A percentile compares a stretch with the other conserved stretches of the same genome.
Conservation (phyloP, 2,113 vertebrate genomes). For the Rhinopomastus cyanomelas region DNA sequence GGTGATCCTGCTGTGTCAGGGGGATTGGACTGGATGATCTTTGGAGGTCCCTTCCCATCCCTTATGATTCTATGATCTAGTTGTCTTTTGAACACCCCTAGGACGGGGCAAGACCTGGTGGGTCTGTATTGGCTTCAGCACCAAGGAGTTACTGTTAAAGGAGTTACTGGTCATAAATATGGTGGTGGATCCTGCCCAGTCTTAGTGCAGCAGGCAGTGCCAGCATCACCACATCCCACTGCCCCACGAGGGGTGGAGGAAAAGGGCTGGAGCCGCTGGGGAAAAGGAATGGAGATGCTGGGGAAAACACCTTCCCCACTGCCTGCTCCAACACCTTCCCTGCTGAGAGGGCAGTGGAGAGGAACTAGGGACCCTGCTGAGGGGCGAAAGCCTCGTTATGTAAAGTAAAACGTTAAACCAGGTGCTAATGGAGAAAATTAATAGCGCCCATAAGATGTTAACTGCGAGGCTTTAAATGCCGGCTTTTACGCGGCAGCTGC, state of each 20-base stretch:
- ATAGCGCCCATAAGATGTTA: conserved; percentile 38
- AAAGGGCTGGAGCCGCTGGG: too few relatives aligned
- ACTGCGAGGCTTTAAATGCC: conserved; percentile 52
- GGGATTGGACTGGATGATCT: too few relatives aligned
- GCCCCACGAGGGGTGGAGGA: neutral
- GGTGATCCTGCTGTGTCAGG: too few relatives aligned
- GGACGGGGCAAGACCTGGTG: neutral
- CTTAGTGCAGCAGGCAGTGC: accelerated
- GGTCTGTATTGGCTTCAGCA: neutral
- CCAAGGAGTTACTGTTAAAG: accelerated
- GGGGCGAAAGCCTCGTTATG: neutral
- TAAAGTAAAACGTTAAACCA: conserved; percentile 16
- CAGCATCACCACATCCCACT: accelerated
- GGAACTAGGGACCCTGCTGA: neutral
- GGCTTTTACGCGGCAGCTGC: conserved; percentile 56
- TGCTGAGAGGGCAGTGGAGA: neutral
- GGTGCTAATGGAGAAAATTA: conserved; percentile 25
- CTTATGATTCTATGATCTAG: too few relatives aligned
- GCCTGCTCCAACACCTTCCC: neutral
- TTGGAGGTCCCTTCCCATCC: too few relatives aligned
- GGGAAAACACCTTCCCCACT: neutral
- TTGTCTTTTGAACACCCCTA: too few relatives aligned
- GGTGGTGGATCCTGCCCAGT: accelerated
- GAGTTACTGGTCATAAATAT: neutral
- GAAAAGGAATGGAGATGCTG: neutral